A percentile compares a stretch with the other conserved stretches of the same genome.
phyloP scores from a whole-genome alignment of 2,113 vertebrate genomes.

The Corydoras maculifer region DNA sequence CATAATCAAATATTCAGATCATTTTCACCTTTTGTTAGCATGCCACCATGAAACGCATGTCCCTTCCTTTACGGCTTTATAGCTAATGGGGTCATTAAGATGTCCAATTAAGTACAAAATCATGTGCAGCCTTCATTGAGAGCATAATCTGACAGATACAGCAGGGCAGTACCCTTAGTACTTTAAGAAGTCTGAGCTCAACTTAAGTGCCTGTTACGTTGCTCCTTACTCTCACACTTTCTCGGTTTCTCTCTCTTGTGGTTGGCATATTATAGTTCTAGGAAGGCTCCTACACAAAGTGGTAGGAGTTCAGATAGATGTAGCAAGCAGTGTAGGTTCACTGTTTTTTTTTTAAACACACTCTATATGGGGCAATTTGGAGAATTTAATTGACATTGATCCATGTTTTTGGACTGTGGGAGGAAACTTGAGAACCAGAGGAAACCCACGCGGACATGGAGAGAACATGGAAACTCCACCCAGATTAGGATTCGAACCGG shows the following conservation, averaged over 20 bases:
- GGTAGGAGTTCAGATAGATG: neutral
- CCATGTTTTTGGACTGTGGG: too few species aligned
- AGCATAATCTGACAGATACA: conserved; percentile 21
- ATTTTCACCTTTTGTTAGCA: conserved; percentile 12
- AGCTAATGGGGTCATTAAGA: conserved; percentile 40
- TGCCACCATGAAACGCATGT: conserved; percentile 9
- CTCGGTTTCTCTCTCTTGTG: conserved; percentile 1
- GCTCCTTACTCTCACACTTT: too few species aligned
- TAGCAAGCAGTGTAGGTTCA: neutral
- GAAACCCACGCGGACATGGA: too few species aligned
- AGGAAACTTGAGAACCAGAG: too few species aligned
- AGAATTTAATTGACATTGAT: too few species aligned
- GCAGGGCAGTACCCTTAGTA: conserved; percentile 8
- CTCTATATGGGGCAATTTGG: too few species aligned
- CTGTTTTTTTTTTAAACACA: too few species aligned
- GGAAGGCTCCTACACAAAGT: neutral
- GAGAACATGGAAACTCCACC: too few species aligned
- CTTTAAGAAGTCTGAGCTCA: conserved; percentile 3
- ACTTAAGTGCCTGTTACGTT: neutral
- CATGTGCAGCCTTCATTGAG: conserved; percentile 24
- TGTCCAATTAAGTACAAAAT: conserved; percentile 29
- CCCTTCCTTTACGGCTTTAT: conserved; percentile 14
- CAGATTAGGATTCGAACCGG: too few species aligned
- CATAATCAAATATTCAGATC: neutral
- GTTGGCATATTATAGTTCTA: neutral